phyloP scores from a whole-genome alignment of 2,113 vertebrate genomes.

The Crotalus helleri region DNA sequence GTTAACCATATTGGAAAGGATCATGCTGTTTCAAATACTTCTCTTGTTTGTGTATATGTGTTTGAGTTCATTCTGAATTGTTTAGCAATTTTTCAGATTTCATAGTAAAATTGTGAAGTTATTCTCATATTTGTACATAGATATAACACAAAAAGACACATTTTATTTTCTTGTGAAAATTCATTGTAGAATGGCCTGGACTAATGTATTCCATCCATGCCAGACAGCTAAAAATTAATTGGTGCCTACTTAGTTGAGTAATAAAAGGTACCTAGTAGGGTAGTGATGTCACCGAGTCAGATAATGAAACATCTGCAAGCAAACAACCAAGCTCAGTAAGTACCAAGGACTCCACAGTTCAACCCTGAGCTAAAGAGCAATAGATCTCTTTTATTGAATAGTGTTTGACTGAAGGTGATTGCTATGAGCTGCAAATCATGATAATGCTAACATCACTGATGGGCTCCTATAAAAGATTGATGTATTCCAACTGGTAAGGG shows the following conservation, averaged over 20 bases:
- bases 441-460: neutral
- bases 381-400: neutral
- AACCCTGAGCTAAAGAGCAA: neutral
- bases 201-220: neutral
- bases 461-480: neutral
- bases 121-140: conserved; percentile 7
- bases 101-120: conserved; percentile 34
- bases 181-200: conserved; percentile 23
- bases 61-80: conserved; percentile 24
- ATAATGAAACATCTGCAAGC: neutral
- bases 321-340: neutral
- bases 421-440: neutral
- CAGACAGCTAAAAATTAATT: neutral
- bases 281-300: neutral
- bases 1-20: neutral
- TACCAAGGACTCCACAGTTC: neutral
- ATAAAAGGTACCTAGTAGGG: neutral
- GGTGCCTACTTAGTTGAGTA: no score
- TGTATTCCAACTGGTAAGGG: neutral
- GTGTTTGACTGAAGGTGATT: neutral
- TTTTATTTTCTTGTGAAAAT: neutral
- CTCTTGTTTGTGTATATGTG: conserved; percentile 7
- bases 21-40: conserved; percentile 47
- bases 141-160: neutral
- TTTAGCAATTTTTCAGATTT: conserved; percentile 30